Evolutionary conservation across 1,140 invertebrate species (phyloP), one percentile per base, ranked within the genome.

Genomic region (Lepidurus packardi): DNA sequence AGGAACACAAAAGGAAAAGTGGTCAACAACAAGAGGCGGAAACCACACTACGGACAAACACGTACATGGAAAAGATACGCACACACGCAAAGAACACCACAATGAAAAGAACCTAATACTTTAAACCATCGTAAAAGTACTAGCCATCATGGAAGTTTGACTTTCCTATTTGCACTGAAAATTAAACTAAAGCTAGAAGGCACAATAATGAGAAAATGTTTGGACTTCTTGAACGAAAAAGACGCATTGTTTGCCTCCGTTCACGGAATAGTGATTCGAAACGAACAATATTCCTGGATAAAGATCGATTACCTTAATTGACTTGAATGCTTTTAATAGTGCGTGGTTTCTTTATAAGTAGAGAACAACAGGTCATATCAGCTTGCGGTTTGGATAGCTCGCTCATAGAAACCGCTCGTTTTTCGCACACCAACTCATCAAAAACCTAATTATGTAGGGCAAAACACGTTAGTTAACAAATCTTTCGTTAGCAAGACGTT

Each of bases 331-430:
- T 77, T 73, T 77, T 80, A 34, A 80, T 73, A 8, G 43, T 34
- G n/a, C 77, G 77, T 10, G 79, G 76, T 74, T 77, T 77, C 43
- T 73, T 53, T 25, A 80, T 80, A 43, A 80, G 76, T 25, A 80
- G 43, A 9, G 79, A 80, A 78, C 65, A 77, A 53, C 79, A 80
- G 24, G 79, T 80, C 43, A 80, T 44, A 73, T 76, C 76, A 43
- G 79, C 76, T 73, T 77, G 76, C 8, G 90, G 86, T 86, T 93
- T 92, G 7, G 91, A 88, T 81, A 95, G 85, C 86, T 95, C 91
- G 7, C 92, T 92, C 82, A 93, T 90, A 79, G 89, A 88, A 45
- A 94, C n/a, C 42, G 80, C 81, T 34, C 82, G 78, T 65, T 77
- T 81, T 47, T 78, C 74, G 65, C 81, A 42, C 6, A 73, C 34